Evolutionary conservation across 2,888 invertebrate species (phyloP), one percentile per base, ranked within the genome.

Genomic region (Sussaba pulchella): DNA sequence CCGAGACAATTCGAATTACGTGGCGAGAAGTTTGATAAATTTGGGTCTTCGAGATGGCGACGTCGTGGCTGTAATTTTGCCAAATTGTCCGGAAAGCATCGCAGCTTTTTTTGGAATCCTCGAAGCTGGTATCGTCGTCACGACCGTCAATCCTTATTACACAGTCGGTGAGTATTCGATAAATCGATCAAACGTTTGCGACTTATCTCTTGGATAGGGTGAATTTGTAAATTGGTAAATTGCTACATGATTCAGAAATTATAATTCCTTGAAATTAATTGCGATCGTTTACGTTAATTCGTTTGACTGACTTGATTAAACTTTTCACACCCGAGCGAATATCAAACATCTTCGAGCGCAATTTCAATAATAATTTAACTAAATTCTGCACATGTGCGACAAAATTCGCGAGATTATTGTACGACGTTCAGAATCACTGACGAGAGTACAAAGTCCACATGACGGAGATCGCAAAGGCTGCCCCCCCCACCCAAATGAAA

Each of bases 81-180:
- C 96, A 0, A 97, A 97, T 89, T 87, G 95, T 24, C 97, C 97
- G 0, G 97, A 97, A 91, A 96, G 94, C 87, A 94, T 95, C 0
- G 92, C 96, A 12, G 94, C 95, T 1, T 90, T 94, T 9, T 88
- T 96, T 87, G 97, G 96, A 0, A 93, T 94, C 31, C 86, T 96
- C 36, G 95, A 95, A 86, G 96, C 96, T 52, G 96, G 96, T 0
- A 92, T 96, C 0, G 88, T 95, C 10, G 94, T 95, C 2, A 96
- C 96, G 0, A 95, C 96, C 0, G 93, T 97, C 6, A 97, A 97
- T 92, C 96, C 97, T 0, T 90, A 94, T 79, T 97, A 97, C 87
- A 97, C 95, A 39, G 87, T 87, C 66, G 92, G 93, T 93, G 80
- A 88, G 86, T 85, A 14, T 26, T 63, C 26, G 31, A 24, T 17